A percentile compares a stretch with the other conserved stretches of the same genome.
Evolutionary conservation across 2,888 invertebrate species (phyloP).

Genomic region (Pandemis heparana): DNA sequence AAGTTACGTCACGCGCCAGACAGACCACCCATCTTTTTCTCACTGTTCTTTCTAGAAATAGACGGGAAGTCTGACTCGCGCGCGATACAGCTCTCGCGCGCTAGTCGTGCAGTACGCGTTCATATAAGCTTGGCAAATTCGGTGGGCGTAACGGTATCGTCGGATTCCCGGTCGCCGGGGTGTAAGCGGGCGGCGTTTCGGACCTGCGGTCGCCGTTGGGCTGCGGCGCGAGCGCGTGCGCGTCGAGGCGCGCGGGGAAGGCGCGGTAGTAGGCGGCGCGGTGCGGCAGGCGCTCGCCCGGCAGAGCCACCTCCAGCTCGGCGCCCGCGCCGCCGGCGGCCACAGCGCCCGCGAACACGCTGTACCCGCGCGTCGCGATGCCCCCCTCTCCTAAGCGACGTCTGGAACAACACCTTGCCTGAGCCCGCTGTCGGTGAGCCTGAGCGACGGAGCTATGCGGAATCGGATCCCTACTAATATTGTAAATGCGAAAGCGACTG

Average conservation of each 20-base stretch:
- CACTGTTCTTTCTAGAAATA: too few relatives aligned
- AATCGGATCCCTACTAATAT: too few relatives aligned
- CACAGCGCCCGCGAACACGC: slow-evolving; percentile 76
- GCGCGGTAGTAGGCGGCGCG: slow-evolving; percentile 90
- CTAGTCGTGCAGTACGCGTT: too few relatives aligned
- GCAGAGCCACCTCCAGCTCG: slow-evolving; percentile 93
- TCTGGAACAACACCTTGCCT: slow-evolving; percentile 63
- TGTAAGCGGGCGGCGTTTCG: slow-evolving; percentile 46
- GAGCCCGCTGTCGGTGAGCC: slow-evolving; percentile 19
- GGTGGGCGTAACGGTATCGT: background rate
- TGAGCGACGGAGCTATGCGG: slow-evolving; percentile 2
- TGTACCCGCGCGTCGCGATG: slow-evolving; percentile 74
- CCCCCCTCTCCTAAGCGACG: slow-evolving; percentile 78
- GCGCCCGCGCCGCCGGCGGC: slow-evolving; percentile 87
- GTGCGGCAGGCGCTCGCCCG: slow-evolving; percentile 91
- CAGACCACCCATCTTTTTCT: too few relatives aligned
- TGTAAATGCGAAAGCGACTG: too few relatives aligned
- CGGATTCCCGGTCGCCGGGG: too few relatives aligned
- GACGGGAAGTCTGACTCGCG: too few relatives aligned
- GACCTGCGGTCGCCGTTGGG: slow-evolving; percentile 76
- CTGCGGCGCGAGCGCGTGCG: slow-evolving; percentile 74
- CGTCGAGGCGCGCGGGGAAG: slow-evolving; percentile 95
- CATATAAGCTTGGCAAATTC: background rate
- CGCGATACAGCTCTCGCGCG: too few relatives aligned
- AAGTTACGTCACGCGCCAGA: too few relatives aligned